Evolutionary conservation across 2,888 invertebrate species (phyloP), one percentile per base, ranked within the genome.

Genomic region (Diaprepes abbreviatus): DNA sequence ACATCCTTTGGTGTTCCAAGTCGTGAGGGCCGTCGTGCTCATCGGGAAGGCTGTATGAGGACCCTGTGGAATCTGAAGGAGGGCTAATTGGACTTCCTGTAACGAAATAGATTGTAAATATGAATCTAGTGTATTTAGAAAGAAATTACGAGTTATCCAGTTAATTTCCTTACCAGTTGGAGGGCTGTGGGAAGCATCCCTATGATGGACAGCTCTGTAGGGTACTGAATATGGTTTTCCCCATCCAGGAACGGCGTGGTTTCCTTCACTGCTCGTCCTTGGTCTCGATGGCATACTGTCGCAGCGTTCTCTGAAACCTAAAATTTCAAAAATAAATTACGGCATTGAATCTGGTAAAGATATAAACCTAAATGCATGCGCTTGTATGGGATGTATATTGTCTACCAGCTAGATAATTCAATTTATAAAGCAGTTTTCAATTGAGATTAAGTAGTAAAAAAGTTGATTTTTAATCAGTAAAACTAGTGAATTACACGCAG

Each of bases 221-320:
- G 82, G 71, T 2, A 74, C 58, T 7, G 73, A 57, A 36, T 74
- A 72, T 0, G 75, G 73, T 45, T 73, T 72, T 12, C 60, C 52
- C 75, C 77, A 77, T 9, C 74, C 43, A 74, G 83, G 77, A 5
- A 84, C 76, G 0, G 82, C 81, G 62, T 82, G 83, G 57, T 78
- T 80, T 64, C 89, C 88, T 79, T 91, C 91, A 77, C 89, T 90
- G 43, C 87, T 86, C 10, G 90, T 89, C 35, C 91, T 87, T 35
- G 92, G 88, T 70, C 93, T 87, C 10, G 92, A 89, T 2, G 93
- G 94, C 87, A 95, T 89, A 80, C 93, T 94, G 83, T 94, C 94
- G 82, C 93, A 93, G 67, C 94, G 88, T 77, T 92, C 93, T 52
- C 94, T 87, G 16, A 70, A 66, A 60, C 78, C 80, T 77, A 75